Evolutionary conservation across 2,797 vertebrate species (phyloP).

Genomic region (Manis pentadactyla): DNA sequence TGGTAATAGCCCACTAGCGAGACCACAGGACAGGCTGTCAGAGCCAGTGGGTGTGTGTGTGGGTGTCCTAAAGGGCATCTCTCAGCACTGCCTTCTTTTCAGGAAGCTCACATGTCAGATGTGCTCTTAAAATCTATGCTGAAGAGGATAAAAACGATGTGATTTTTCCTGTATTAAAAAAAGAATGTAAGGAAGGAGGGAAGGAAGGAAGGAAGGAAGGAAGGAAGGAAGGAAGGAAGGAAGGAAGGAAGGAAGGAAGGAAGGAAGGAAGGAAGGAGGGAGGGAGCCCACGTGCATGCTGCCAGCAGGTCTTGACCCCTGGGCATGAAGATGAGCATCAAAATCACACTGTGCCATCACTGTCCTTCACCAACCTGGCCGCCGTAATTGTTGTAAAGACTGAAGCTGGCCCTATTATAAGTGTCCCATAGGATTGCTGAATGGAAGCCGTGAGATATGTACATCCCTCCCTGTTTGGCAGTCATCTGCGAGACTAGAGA

Average conservation of each 20-base stretch:
- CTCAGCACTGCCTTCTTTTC: neutral
- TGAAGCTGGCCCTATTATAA: neutral
- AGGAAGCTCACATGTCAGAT: neutral
- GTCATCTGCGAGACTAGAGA: neutral
- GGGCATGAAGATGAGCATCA: neutral
- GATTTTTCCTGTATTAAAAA: neutral
- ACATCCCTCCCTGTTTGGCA: neutral
- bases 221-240: too few species aligned
- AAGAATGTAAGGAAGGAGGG: too few species aligned
- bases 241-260: neutral
- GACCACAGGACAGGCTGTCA: accelerated
- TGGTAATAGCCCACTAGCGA: neutral
- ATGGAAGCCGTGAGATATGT: neutral
- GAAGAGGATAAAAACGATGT: neutral
- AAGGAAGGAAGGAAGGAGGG: neutral
- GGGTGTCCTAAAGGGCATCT: neutral
- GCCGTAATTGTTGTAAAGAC: neutral
- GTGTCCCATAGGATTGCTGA: neutral
- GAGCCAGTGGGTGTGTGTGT: too few species aligned
- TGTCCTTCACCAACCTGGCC: neutral
- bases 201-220: neutral
- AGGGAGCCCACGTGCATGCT: neutral
- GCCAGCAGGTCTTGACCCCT: neutral
- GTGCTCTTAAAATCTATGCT: neutral
- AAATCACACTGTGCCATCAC: neutral